Evolutionary conservation across 2,113 vertebrate genomes (phyloP), one percentile per base, ranked within the genome.

Genomic region (Glaucomys volans): DNA sequence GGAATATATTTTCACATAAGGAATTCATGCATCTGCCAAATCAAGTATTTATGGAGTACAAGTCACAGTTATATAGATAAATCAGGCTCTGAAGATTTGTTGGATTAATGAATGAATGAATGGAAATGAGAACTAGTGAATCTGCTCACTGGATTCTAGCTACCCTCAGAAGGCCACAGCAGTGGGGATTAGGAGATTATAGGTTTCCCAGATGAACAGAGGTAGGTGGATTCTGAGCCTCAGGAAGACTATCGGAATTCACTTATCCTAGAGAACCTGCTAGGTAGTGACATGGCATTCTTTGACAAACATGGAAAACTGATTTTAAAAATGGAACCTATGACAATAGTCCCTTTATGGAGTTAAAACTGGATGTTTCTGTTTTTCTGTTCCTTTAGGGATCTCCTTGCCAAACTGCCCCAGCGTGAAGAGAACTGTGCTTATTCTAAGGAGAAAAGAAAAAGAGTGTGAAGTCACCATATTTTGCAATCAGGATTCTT

Each of bases 401-500:
- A 89, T 64, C 57, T 75, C 35, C 50, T 93, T 12, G 22, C 74
- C 88, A 93, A 72, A 47, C 74, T 44, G 17, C 22, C 17, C 57
- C 94, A n/a, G 32, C 4, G 1, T 54, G 44, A 86, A 93, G 79
- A 93, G 77, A 94, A 67, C 44, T 47, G 77, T 67, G 64, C 52
- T 92, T 93, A 90, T 95, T 95, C 95, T 96, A 71, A 95, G 57
- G 30, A 77, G 35, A 42, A 75, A 77, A 85, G 66, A 50, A 77
- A 87, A 26, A 18, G 18, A 71, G 37, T 35, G 75, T 97, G 95
- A 97, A 93, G 87, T 97, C 96, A 97, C 35, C 10, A 4, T 79
- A 24, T 97, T 97, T 97, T 93, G 96, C 89, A 97, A 96, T 91
- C 62, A 37, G 62, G 50, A 69, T 80, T 88, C 8, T 96, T 87